Evolutionary conservation across 2,113 vertebrate genomes (phyloP).

Genomic region (Pachypanchax playfairii): DNA sequence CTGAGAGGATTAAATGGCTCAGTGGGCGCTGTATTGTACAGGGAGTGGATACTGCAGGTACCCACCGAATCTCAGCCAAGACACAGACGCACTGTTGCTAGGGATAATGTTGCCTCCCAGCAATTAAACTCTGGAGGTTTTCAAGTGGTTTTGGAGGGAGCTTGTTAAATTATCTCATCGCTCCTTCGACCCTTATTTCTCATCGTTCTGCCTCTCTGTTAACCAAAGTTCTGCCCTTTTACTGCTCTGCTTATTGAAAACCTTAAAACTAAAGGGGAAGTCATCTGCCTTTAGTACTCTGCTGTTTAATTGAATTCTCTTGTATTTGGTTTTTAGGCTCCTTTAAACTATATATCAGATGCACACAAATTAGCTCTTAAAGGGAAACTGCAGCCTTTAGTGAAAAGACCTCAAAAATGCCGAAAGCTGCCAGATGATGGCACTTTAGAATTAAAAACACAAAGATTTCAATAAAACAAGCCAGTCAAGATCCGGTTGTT

Average conservation of each 20-base stretch:
- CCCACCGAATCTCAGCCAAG: conserved; percentile 60
- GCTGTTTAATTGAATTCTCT: conserved; percentile 34
- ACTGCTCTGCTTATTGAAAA: not conserved
- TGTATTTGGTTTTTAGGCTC: conserved; percentile 12
- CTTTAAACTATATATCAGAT: conserved; percentile 9
- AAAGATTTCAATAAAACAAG: not conserved
- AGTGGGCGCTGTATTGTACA: conserved; percentile 69
- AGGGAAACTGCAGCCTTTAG: not conserved
- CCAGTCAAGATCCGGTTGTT: not conserved
- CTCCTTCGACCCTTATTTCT: conserved; percentile 20
- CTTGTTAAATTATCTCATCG: conserved; percentile 66
- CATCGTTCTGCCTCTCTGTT: conserved; percentile 6
- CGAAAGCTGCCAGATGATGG: conserved; percentile 39
- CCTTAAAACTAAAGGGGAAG: conserved; percentile 33
- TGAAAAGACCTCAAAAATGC: not conserved
- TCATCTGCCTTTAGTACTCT: conserved; percentile 21
- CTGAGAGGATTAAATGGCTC: conserved; percentile 76
- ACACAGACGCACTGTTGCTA: conserved; percentile 54
- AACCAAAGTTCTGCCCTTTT: conserved; percentile 13
- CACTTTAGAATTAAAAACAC: conserved; percentile 32
- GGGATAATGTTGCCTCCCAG: conserved; percentile 70
- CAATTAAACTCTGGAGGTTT: conserved; percentile 71
- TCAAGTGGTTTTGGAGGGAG: conserved; percentile 66
- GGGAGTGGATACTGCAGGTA: conserved; percentile 73
- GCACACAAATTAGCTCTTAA: not conserved